phyloP scores from a whole-genome alignment of 2,797 vertebrate species.

The Spea hammondii region DNA sequence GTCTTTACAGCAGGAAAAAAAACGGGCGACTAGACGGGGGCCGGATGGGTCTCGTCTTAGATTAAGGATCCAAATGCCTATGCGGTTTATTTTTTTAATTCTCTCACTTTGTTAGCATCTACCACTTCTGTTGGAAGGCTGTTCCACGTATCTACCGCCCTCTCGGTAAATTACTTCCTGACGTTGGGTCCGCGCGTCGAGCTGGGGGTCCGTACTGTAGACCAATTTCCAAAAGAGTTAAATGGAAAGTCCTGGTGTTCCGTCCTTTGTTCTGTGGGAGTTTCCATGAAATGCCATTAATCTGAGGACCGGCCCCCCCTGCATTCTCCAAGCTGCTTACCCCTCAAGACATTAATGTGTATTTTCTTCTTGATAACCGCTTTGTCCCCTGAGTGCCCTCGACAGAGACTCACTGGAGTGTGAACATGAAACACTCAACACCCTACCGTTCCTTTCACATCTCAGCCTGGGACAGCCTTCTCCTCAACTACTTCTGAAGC shows the following conservation, averaged over 20 bases:
- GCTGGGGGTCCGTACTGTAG: not conserved
- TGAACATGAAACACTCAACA: conserved; percentile 61
- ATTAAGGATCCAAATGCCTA: too few relatives aligned
- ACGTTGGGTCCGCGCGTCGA: not conserved
- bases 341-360: conserved; percentile 63
- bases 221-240: conserved; percentile 24
- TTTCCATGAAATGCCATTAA: conserved; percentile 69
- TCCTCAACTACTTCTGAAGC: conserved; percentile 11
- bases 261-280: conserved; percentile 65
- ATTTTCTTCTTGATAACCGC: conserved; percentile 57
- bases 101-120: too few relatives aligned
- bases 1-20: too few relatives aligned
- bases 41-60: too few relatives aligned
- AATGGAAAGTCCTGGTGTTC: conserved; percentile 27
- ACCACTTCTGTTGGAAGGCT: not conserved
- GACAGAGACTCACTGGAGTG: conserved; percentile 62
- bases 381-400: conserved; percentile 67
- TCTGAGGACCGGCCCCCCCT: conserved; percentile 54
- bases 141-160: not conserved
- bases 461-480: conserved; percentile 12
- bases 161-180: not conserved
- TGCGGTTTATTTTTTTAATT: too few relatives aligned
- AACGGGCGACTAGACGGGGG: too few relatives aligned
- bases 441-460: conserved; percentile 21
- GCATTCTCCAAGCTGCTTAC: conserved; percentile 60